Conservation (phyloP, 2,888 invertebrate genomes). For the Microctonus aethiopoides region DNA sequence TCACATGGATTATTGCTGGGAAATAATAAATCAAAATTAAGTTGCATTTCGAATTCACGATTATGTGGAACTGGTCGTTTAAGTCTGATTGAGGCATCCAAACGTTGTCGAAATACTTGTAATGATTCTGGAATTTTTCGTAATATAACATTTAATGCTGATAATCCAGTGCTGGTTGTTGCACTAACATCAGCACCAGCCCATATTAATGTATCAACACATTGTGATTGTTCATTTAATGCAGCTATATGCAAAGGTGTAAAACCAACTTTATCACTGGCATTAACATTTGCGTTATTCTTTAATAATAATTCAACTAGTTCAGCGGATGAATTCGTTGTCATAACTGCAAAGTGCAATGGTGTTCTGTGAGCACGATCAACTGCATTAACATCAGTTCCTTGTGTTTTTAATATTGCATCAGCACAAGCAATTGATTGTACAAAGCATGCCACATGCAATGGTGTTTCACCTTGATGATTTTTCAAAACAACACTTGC, state of each 20-base stretch:
- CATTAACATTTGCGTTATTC: constrained; percentile 60
- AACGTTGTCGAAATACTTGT: constrained; percentile 64
- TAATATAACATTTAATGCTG: constrained; percentile 66
- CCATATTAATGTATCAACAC: constrained; percentile 66
- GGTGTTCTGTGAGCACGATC: constrained; percentile 65
- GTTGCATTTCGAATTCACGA: constrained; percentile 63
- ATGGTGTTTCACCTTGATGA: constrained; percentile 66
- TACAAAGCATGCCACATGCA: constrained; percentile 68
- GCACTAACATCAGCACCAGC: constrained; percentile 68
- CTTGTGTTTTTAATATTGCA: constrained; percentile 54
- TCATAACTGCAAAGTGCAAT: constrained; percentile 67
- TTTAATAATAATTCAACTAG: constrained; percentile 59
- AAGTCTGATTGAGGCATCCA: constrained; percentile 64
- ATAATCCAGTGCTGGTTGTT: constrained; percentile 65
- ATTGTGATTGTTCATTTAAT: constrained; percentile 66
- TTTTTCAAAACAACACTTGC: constrained; percentile 65
- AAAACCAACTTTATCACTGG: constrained; percentile 63
- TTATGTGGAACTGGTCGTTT: constrained; percentile 60
- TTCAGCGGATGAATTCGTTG: constrained; percentile 57
- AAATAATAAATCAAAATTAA: constrained; percentile 63
- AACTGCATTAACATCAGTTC: constrained; percentile 62
- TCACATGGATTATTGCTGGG: constrained; percentile 64
- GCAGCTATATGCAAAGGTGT: constrained; percentile 68
- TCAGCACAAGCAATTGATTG: constrained; percentile 61
- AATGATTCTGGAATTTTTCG: constrained; percentile 67